Evolutionary conservation across 1,140 invertebrate genomes (phyloP), one percentile per base, ranked within the genome.

Genomic region (Pentalonia nigronervosa): DNA sequence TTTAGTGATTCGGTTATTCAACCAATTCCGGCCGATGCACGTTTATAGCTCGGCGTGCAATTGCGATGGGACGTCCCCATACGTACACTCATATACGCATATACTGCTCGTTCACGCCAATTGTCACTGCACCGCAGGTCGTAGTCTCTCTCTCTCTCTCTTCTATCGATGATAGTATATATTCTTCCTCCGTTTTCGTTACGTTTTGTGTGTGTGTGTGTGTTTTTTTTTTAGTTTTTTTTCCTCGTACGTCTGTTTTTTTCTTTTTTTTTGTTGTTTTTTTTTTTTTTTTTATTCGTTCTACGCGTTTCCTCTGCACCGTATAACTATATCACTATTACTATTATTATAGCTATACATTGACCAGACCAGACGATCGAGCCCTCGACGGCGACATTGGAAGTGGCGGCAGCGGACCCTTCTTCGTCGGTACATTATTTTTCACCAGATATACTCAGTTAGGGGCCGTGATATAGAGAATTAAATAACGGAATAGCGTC

Each of bases 1-100:
- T 92, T 92, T 92, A 92, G 91, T 92, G 91, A 92, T 92, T 92
- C 91, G 91, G 91, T 92, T 92, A 92, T 92, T 92, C 91, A n/a
- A 92, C 91, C 91, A 92, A 92, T 92, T 92, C 76, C 91, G 91
- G 30, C 8, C 67, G 41, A 48, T 83, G 76, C 60, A 92, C 91
- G 91, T 92, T 92, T 92, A 92, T 83, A 50, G 91, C 45, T n/a
- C 47, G 25, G 14, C 76, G 47, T 48, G 67, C 91, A 23, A 92
- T 92, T 92, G 91, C 91, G 91, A 81, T 92, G 91, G 91, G 91
- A 92, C 91, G 90, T 83, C 67, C 87, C 48, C 48, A 6, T 76
- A 76, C 84, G 87, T 89, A 53, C n/a, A 36, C 47, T 53, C 50
- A 6, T 53, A 53, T 53, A 17, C 8, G 20, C 87, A 76, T 17